Evolutionary conservation across 92 coral and sea anemone genomes (phyloP).

Genomic region (Scolanthus callimorphus): DNA sequence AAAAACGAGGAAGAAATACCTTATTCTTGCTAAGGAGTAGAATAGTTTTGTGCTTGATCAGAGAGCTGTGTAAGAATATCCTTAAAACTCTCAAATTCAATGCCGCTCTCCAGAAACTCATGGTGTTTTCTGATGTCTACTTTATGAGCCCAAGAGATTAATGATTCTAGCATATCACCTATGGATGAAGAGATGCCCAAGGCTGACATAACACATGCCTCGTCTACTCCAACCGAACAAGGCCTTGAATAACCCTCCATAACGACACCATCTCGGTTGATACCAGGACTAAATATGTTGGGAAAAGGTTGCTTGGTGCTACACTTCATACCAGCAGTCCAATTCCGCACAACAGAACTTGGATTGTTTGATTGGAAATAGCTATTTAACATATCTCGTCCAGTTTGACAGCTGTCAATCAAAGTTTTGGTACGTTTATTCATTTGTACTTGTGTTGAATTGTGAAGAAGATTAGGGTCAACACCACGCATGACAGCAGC

Average conservation of each 20-base stretch:
- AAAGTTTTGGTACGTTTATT: constrained; percentile 35
- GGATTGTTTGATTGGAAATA: constrained; percentile 53
- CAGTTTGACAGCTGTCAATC: constrained; percentile 38
- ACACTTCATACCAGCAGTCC: constrained; percentile 57
- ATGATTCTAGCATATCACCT: constrained; percentile 44
- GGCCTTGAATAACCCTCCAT: constrained; percentile 52
- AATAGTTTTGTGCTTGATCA: no score
- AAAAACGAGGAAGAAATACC: no score
- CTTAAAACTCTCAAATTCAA: constrained; percentile 59
- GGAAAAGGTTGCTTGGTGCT: constrained; percentile 71
- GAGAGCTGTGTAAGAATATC: no score
- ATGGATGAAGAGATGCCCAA: constrained; percentile 49
- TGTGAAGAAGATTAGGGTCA: no score
- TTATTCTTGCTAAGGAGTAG: no score
- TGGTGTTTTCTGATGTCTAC: constrained; percentile 65
- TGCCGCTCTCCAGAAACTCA: constrained; percentile 77
- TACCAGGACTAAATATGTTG: constrained; percentile 55
- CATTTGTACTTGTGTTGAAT: no score
- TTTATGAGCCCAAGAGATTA: constrained; percentile 55
- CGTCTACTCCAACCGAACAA: constrained; percentile 39
- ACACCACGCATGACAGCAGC: constrained; percentile 63
- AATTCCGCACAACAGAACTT: constrained; percentile 25
- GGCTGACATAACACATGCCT: constrained; percentile 52
- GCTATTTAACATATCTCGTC: constrained; percentile 37
- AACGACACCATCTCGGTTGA: constrained; percentile 56